Conservation (phyloP, 2,888 invertebrate genomes). For the Callyntrura sp. region DNA sequence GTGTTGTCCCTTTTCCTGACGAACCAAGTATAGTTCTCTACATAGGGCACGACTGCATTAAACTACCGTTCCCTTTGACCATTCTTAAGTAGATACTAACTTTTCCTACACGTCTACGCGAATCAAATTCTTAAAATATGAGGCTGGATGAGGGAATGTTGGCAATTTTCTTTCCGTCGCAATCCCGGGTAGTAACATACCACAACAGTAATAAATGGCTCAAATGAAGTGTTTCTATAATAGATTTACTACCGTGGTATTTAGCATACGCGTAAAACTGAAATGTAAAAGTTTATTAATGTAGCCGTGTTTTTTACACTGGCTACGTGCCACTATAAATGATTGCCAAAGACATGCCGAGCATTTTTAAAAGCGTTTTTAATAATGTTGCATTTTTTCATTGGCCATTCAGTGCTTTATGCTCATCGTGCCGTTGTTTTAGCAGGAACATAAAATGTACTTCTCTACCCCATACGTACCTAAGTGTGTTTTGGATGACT, state of each 20-base stretch:
- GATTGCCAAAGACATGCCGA: constrained; percentile 72
- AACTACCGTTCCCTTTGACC: no score
- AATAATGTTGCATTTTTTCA: constrained; percentile 66
- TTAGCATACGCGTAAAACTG: constrained; percentile 7
- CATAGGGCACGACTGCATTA: background rate
- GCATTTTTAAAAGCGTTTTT: constrained; percentile 64
- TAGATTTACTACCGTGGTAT: background rate
- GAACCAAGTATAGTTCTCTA: background rate
- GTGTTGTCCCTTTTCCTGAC: no score
- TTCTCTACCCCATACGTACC: constrained; percentile 7
- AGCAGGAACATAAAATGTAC: constrained; percentile 51
- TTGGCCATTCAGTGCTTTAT: constrained; percentile 69
- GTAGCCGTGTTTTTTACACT: constrained; percentile 28
- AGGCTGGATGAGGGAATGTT: constrained; percentile 20
- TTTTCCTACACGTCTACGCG: background rate
- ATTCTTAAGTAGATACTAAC: background rate
- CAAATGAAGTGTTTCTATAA: background rate
- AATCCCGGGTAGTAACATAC: background rate
- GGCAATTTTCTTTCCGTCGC: constrained; percentile 28
- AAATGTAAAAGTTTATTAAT: constrained; percentile 11
- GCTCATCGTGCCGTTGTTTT: constrained; percentile 70
- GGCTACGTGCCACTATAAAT: constrained; percentile 71
- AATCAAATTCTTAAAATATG: background rate
- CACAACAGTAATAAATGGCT: constrained; percentile 33
- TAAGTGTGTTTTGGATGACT: constrained; percentile 39